phyloP scores from a whole-genome alignment of 2,113 vertebrate genomes.

The Notothenia coriiceps region DNA sequence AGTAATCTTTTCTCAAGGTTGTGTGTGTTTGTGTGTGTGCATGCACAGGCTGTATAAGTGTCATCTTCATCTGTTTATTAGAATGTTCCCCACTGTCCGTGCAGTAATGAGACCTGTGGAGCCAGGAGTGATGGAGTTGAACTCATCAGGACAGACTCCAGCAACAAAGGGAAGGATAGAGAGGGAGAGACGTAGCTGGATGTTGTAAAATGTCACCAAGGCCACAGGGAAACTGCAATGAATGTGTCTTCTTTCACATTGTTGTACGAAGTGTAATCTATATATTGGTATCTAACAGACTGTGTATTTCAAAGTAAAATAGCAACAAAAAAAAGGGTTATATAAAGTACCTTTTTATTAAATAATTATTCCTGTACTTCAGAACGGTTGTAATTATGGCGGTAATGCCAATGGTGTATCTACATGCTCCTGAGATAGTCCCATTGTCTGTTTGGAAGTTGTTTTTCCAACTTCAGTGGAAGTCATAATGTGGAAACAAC shows the following conservation, averaged over 20 bases:
- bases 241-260: neutral
- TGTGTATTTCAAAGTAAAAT: neutral
- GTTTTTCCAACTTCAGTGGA: too few species aligned
- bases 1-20: constrained; percentile 75
- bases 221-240: constrained; percentile 4
- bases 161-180: constrained; percentile 10
- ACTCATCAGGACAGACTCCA: constrained; percentile 57
- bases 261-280: neutral
- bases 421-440: too few species aligned
- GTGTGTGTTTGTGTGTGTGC: constrained; percentile 34
- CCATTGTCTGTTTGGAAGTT: too few species aligned
- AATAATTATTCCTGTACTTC: neutral
- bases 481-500: too few species aligned
- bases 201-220: constrained; percentile 5
- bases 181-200: neutral
- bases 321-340: constrained; percentile 23
- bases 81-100: constrained; percentile 63
- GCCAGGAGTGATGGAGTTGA: constrained; percentile 65
- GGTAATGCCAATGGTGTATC: too few species aligned
- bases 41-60: constrained; percentile 35
- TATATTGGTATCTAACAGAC: neutral
- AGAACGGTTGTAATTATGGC: constrained; percentile 23
- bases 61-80: constrained; percentile 76
- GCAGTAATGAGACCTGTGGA: constrained; percentile 76
- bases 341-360: constrained; percentile 9